Conservation (phyloP, 1,140 invertebrate species). For the Odontomachus brunneus region DNA sequence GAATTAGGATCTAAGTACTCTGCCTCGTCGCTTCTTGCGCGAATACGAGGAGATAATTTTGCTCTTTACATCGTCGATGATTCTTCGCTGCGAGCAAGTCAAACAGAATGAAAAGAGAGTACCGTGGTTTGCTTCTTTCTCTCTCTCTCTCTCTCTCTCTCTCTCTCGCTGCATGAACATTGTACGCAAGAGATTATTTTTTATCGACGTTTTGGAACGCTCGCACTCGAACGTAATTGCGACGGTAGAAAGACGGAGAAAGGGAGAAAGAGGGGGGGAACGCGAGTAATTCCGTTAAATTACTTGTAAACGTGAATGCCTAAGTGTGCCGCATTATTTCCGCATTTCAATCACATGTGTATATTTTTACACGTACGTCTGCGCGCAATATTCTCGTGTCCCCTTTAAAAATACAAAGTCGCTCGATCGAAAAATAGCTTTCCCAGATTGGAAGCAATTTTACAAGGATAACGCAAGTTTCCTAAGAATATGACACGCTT, state of each 20-base stretch:
- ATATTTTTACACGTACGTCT: neutral
- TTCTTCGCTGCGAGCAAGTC: neutral
- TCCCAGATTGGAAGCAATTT: neutral
- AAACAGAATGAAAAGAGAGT: neutral
- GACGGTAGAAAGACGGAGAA: neutral
- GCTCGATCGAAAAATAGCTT: neutral
- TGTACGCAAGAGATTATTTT: neutral
- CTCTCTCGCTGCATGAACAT: neutral
- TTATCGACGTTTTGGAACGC: neutral
- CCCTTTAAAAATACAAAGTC: neutral
- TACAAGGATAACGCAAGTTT: neutral
- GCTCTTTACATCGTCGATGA: conserved; percentile 5
- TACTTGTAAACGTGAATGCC: neutral
- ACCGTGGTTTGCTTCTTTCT: neutral
- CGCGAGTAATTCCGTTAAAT: neutral
- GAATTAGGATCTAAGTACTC: conserved; percentile 21
- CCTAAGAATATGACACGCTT: neutral
- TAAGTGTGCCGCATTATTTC: neutral
- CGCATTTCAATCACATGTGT: neutral
- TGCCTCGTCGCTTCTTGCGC: neutral
- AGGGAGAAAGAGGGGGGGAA: neutral
- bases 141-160: too few relatives aligned
- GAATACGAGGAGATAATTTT: neutral
- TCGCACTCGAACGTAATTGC: neutral
- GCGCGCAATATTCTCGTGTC: neutral